Evolutionary conservation across 2,888 invertebrate species (phyloP).

Genomic region (Xylota sylvarum): DNA sequence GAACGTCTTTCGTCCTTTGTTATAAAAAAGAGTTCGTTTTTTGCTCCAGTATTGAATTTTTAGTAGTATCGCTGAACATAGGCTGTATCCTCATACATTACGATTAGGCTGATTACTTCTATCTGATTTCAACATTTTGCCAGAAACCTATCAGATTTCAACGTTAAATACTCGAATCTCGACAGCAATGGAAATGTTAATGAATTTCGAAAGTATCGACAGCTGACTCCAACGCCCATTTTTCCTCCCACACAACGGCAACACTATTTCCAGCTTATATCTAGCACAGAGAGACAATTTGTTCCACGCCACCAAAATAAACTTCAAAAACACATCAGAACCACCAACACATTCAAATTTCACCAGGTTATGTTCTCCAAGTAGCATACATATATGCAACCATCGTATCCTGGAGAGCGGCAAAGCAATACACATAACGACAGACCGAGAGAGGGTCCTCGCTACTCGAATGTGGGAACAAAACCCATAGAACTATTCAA

Average conservation of each 20-base stretch:
- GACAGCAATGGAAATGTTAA: neutral
- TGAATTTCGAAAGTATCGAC: neutral
- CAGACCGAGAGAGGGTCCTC: conserved; percentile 24
- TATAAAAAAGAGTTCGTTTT: too few species aligned
- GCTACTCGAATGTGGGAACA: conserved; percentile 37
- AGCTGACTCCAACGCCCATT: neutral
- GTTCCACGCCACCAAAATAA: conserved; percentile 20
- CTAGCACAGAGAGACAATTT: conserved; percentile 13
- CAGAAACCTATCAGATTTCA: too few species aligned
- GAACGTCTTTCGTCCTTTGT: too few species aligned
- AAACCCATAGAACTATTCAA: conserved; percentile 57
- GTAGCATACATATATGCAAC: neutral
- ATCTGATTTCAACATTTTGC: too few species aligned
- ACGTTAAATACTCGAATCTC: too few species aligned
- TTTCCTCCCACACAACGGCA: conserved; percentile 10
- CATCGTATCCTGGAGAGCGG: conserved; percentile 17
- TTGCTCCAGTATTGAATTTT: too few species aligned
- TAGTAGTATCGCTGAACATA: too few species aligned
- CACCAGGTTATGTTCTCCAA: conserved; percentile 16
- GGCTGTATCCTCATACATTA: too few species aligned
- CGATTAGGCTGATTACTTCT: too few species aligned
- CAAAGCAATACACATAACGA: neutral
- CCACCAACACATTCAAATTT: conserved; percentile 33
- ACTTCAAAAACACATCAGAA: conserved; percentile 24
- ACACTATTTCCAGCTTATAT: conserved; percentile 26